Evolutionary conservation across 1,140 invertebrate genomes (phyloP).

Genomic region (Drosophila suzukii): DNA sequence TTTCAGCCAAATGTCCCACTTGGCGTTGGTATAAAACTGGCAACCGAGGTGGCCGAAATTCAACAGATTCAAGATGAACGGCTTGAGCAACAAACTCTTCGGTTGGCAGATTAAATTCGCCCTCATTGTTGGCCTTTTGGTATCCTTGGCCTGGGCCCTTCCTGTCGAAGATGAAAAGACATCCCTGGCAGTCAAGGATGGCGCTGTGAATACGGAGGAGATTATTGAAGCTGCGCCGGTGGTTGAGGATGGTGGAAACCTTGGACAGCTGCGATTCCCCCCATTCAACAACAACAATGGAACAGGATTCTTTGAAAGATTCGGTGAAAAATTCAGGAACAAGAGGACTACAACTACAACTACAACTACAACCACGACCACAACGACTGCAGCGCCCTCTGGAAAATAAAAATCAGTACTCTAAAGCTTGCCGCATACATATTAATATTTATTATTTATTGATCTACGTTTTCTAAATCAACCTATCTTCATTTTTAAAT

Average conservation of each 20-base stretch:
- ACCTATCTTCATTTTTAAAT: not conserved
- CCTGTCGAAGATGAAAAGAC: slow-evolving; percentile 19
- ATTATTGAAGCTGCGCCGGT: not conserved
- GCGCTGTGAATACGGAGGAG: not conserved
- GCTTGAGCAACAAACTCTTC: slow-evolving; percentile 4
- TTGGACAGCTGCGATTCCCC: slow-evolving; percentile 15
- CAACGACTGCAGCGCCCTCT: not conserved
- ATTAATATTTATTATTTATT: slow-evolving; percentile 14
- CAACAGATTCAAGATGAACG: slow-evolving; percentile 21
- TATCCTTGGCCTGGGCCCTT: slow-evolving; percentile 27
- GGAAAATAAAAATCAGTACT: not conserved
- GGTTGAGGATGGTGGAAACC: slow-evolving; percentile 1
- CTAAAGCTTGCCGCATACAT: not conserved
- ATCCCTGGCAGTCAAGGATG: not conserved
- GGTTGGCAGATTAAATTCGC: slow-evolving; percentile 11
- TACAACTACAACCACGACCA: not conserved
- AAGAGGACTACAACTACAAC: slow-evolving; percentile 9
- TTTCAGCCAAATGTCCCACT: slow-evolving; percentile 35
- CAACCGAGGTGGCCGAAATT: not conserved
- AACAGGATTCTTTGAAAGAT: slow-evolving; percentile 16
- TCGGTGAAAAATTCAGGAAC: slow-evolving; percentile 28
- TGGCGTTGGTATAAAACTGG: slow-evolving; percentile 32
- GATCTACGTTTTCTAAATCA: not conserved
- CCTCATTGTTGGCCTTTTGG: slow-evolving; percentile 29
- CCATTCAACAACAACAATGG: slow-evolving; percentile 21